Base-by-base conservation (phyloP, 1,140 invertebrate species). In the Popillia japonica region DNA sequence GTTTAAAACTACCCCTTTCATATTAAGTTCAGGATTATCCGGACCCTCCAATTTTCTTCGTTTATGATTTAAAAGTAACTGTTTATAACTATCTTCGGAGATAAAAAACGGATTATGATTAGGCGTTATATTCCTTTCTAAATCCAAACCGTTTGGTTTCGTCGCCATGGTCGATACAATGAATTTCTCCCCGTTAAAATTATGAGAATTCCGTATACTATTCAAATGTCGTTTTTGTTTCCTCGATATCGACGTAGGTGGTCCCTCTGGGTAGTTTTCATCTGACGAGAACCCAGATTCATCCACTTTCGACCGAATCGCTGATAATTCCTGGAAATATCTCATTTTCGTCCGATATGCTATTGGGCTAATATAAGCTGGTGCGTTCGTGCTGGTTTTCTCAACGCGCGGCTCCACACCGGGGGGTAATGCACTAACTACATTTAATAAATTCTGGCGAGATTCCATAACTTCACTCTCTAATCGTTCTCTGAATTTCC, bases 261-360 rank as follows among this genome's bases (percentile, higher is more conserved):
- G 86, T n/a, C 91, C 91, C 84, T 92, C 92, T 81, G 90, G 91
- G 87, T 92, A 93, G 82, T 92, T 91, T 82, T 94, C 91, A 90
- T 92, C 90, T 80, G 92, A 90, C 79, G 93, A 92, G 83, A 92
- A 91, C 80, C 92, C 90, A 83, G 89, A 83, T 81, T 92, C 88
- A 73, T 92, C 93, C 3, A 93, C 90, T 87, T 89, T 55, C 14
- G 75, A 44, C 20, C 44, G 23, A 0, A 76, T 55, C 0, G 75
- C 44, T 9, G 75, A 41, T 27, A 76, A 76, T 59, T 76, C 75
- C 48, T 76, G 75, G 23, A 76, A 76, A 55, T 76, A 76, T 42
- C 88, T 83, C 77, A 86, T 86, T 78, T 87, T 86, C 68, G 89
- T 86, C 80, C 90, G 76, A 85, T 90, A 83, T 79, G 87, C 80